Evolutionary conservation across 2,797 vertebrate species (phyloP).

Genomic region (Meriones psammophilus): DNA sequence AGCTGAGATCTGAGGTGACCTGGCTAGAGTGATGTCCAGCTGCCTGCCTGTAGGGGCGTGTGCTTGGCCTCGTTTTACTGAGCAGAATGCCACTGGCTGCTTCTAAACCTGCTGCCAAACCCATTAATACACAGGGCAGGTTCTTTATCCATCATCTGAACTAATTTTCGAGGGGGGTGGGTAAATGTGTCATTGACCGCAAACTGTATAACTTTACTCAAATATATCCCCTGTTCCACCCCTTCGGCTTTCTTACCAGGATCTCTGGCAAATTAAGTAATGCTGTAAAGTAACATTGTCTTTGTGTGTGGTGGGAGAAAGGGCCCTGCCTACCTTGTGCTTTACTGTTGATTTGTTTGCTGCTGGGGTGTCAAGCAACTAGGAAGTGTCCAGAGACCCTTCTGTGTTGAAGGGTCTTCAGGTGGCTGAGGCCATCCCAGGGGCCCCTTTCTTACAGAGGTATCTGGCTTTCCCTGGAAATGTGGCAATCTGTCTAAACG

Average conservation of each 20-base stretch:
- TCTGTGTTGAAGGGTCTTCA: background rate
- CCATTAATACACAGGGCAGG: background rate
- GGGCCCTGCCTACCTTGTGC: background rate
- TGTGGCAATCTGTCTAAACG: background rate
- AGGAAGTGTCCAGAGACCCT: background rate
- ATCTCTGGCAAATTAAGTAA: background rate
- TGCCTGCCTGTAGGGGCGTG: no score
- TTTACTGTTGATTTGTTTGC: background rate
- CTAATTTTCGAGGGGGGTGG: background rate
- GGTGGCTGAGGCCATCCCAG: background rate
- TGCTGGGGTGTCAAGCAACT: background rate
- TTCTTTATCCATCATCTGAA: background rate
- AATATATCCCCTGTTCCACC: background rate
- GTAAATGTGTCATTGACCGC: background rate
- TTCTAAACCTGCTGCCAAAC: background rate
- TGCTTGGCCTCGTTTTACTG: background rate
- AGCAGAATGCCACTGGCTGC: background rate
- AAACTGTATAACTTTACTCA: background rate
- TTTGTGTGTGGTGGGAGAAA: background rate
- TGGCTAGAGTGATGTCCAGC: background rate
- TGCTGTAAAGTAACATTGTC: no score
- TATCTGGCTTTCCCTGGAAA: background rate
- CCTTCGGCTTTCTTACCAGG: background rate
- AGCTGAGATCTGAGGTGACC: background rate
- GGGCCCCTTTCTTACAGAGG: background rate